Percentiles rank a stretch among this genome's conserved stretches.
phyloP scores from a whole-genome alignment of 2,888 invertebrate genomes.

The Drosophila fulvimacula region DNA sequence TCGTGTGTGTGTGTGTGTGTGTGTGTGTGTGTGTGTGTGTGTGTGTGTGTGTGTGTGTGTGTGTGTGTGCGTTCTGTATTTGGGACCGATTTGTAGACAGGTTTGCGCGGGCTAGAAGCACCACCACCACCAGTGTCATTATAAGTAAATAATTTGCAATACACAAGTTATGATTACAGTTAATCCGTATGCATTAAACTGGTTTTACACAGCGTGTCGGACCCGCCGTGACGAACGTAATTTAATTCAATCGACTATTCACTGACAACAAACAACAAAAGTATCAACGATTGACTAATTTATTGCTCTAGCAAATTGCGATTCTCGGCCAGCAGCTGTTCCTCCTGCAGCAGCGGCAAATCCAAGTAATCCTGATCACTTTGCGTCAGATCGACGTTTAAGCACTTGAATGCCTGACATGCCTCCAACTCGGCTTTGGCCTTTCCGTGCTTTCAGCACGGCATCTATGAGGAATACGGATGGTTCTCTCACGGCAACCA shows the following conservation, averaged over 20 bases:
- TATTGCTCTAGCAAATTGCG: slow-evolving; percentile 86
- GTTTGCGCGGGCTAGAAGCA: background rate
- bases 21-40: no score
- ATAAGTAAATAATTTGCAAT: slow-evolving; percentile 59
- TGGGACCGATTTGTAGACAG: slow-evolving; percentile 7
- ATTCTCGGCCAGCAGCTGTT: slow-evolving; percentile 89
- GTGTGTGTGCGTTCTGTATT: background rate
- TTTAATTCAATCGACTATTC: slow-evolving; percentile 26
- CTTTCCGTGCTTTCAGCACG: slow-evolving; percentile 68
- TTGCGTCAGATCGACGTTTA: slow-evolving; percentile 86
- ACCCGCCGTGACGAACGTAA: slow-evolving; percentile 30
- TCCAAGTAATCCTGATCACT: slow-evolving; percentile 91
- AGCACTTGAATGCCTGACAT: slow-evolving; percentile 86
- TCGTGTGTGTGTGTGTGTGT: no score
- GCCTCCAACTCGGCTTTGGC: slow-evolving; percentile 76
- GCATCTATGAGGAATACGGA: slow-evolving; percentile 49
- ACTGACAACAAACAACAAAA: slow-evolving; percentile 12
- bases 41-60: no score
- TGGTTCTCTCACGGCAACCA: slow-evolving; percentile 25
- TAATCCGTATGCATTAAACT: slow-evolving; percentile 50
- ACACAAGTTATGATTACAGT: slow-evolving; percentile 64
- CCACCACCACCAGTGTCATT: slow-evolving; percentile 55
- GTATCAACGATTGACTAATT: slow-evolving; percentile 4
- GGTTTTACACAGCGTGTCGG: slow-evolving; percentile 47
- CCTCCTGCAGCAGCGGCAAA: slow-evolving; percentile 89